Base-by-base conservation (phyloP, 2,888 invertebrate genomes). In the Pandemis cinnamomeana region DNA sequence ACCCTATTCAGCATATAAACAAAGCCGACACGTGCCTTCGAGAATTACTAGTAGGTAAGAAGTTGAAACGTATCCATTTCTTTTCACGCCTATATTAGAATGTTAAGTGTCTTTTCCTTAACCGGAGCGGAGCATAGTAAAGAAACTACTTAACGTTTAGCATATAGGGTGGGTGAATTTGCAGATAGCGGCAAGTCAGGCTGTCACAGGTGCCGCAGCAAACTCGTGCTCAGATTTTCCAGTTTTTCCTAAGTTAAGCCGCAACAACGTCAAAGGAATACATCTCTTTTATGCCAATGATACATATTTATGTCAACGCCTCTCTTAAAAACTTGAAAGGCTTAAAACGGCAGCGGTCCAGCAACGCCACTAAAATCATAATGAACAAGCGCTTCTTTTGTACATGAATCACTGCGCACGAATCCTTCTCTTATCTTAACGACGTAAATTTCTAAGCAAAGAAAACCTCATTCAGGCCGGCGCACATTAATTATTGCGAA, bases 141-240 rank as follows among this genome's bases (percentile, higher is more conserved):
- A 66, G 36, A 67, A 71, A 6, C 10, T 53, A 27, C 27, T 27
- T 58, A 46, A 60, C 7, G 61, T 55, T 66, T 71, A 61, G 55
- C 74, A 60, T 70, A 8, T 46, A 46, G n/a, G 42, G 55, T 20
- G 51, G 55, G 7, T 20, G 55, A 55, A 20, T 20, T n/a, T 20
- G 61, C 20, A 67, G 27, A 27, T 58, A 62, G 53, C 13, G 44
- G 8, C 53, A 27, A 7, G 27, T 42, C 58, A 11, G 11, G 27
- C 46, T 44, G 42, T 20, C 67, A 46, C 62, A 60, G 36, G 10
- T 36, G 66, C 62, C 75, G 69, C 55, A 11, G 75, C 76, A 78
- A 80, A 84, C 83, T 80, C 86, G 84, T 82, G 85, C 84, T 80
- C 80, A 72, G 80, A 80, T 87, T 86, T 86, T 84, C 86, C 85